Evolutionary conservation across 30 jellyfish, hydroid and myxozoan genomes (phyloP).

Genomic region (Aurelia aurita): DNA sequence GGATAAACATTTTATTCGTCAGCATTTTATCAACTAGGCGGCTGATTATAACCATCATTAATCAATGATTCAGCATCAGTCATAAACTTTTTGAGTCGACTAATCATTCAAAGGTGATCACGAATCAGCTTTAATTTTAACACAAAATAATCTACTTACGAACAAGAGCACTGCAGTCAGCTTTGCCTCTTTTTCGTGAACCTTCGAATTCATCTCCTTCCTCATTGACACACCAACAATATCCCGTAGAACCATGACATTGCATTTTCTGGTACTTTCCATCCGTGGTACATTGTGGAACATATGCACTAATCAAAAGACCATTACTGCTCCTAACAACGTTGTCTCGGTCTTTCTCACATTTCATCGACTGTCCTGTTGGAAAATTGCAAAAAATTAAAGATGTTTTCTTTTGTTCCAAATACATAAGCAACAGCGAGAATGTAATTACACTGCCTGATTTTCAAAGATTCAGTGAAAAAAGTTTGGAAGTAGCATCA

Average conservation of each 20-base stretch:
- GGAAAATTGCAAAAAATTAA: neutral
- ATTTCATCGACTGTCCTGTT: slow-evolving; percentile 55
- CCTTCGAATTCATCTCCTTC: slow-evolving; percentile 65
- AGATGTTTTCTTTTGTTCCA: no score
- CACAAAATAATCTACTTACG: slow-evolving; percentile 20
- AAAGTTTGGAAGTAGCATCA: no score
- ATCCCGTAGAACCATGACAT: slow-evolving; percentile 92
- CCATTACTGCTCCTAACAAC: slow-evolving; percentile 5
- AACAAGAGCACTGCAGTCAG: slow-evolving; percentile 73
- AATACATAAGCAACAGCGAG: no score
- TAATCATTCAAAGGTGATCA: no score
- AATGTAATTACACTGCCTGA: no score
- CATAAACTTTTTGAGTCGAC: no score
- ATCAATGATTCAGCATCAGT: no score
- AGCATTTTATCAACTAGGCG: no score
- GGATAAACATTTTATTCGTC: no score
- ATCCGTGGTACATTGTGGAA: slow-evolving; percentile 79
- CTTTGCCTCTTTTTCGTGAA: slow-evolving; percentile 59
- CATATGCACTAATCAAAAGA: slow-evolving; percentile 61
- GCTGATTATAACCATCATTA: no score
- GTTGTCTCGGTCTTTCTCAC: slow-evolving; percentile 51
- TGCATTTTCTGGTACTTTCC: slow-evolving; percentile 76
- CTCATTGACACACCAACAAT: slow-evolving; percentile 91
- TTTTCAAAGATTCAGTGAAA: no score
- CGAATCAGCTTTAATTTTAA: no score